Evolutionary conservation across 2,888 invertebrate species (phyloP).

Genomic region (Standfussiana lucernea): DNA sequence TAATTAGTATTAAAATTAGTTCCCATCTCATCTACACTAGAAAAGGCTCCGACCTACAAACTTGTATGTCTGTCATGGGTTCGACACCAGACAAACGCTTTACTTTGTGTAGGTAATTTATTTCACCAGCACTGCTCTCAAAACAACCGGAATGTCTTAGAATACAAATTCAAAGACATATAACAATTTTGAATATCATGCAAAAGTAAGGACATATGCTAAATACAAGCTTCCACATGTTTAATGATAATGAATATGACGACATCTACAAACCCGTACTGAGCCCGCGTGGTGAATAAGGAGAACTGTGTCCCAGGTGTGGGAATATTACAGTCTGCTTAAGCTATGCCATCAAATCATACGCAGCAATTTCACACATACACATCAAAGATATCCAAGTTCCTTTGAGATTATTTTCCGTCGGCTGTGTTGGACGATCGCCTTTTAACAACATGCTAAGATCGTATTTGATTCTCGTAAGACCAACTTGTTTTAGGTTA

Average conservation of each 20-base stretch:
- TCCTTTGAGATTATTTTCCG: background rate
- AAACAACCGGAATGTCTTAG: background rate
- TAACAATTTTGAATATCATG: too few species aligned
- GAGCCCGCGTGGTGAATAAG: background rate
- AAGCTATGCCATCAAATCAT: background rate
- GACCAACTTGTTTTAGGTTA: background rate
- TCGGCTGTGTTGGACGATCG: background rate
- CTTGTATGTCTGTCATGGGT: too few species aligned
- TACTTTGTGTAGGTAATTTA: too few species aligned
- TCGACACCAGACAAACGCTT: too few species aligned
- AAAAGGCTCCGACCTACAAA: background rate
- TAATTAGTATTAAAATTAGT: background rate
- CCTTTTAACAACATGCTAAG: background rate
- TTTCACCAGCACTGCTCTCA: too few species aligned
- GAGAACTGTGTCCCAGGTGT: background rate
- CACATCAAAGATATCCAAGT: background rate
- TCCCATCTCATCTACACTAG: too few species aligned
- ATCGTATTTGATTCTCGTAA: background rate
- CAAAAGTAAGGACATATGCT: too few species aligned
- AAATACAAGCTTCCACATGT: too few species aligned
- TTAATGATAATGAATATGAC: too few species aligned
- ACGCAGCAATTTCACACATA: background rate
- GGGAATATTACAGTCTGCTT: background rate
- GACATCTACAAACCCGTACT: background rate
- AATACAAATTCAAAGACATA: background rate